Evolutionary conservation across 1,140 invertebrate species (phyloP).

Genomic region (Diploscapter pachys): DNA sequence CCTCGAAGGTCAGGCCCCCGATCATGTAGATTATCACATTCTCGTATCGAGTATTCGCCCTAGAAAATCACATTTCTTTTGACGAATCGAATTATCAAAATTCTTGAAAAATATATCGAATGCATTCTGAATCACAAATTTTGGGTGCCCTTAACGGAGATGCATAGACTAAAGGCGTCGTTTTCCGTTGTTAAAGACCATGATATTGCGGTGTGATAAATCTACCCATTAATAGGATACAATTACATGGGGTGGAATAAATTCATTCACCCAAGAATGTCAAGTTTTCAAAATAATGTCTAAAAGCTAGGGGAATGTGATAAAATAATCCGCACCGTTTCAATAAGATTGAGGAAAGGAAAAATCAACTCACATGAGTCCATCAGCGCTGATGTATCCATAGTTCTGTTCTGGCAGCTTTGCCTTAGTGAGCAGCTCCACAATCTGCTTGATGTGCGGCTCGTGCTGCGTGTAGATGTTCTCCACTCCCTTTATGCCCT

Average conservation of each 20-base stretch:
- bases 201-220: background rate
- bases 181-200: background rate
- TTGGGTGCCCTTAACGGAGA: background rate
- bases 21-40: conserved; percentile 91
- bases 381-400: conserved; percentile 21
- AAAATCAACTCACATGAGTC: background rate
- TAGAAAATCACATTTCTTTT: conserved; percentile 21
- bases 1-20: conserved; percentile 94
- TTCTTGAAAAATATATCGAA: background rate
- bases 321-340: conserved; percentile 11
- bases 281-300: too few species aligned
- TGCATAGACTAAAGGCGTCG: background rate
- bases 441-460: conserved; percentile 48
- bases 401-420: conserved; percentile 41
- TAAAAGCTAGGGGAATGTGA: too few species aligned
- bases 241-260: conserved; percentile 9
- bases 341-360: background rate
- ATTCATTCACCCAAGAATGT: conserved; percentile 32
- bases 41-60: conserved; percentile 62
- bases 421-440: conserved; percentile 44
- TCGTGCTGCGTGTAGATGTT: conserved; percentile 59
- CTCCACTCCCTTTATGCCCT: conserved; percentile 58
- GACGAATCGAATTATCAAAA: background rate
- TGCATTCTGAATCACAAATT: background rate
- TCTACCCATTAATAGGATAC: background rate